Base-by-base conservation (phyloP, 2,888 invertebrate genomes). In the Physocephala rufipes region DNA sequence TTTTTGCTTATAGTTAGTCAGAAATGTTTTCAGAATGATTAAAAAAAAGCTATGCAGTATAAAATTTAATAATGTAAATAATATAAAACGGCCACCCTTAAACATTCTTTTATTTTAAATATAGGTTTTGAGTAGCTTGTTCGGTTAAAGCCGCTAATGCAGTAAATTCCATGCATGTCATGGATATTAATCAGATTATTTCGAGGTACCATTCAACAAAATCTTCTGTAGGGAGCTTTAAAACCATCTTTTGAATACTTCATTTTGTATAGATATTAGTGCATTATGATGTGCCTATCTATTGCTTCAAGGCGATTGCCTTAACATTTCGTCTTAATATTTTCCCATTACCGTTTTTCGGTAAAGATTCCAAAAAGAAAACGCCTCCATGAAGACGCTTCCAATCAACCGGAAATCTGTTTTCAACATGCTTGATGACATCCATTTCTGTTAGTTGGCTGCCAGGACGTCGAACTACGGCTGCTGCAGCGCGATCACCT, bases 401-500 rank as follows among this genome's bases (percentile, higher is more conserved):
- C 67, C 67, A 67, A 16, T 58, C 45, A 19, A 58, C 58, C 45
- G 15, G 16, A 24, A 76, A 78, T 45, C 79, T 72, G 0, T 58
- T 49, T 0, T 70, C 75, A 49, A 82, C 82, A 75, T 81, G 73
- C 2, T 77, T 70, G 5, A 71, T 73, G 13, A 79, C 75, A 15
- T 74, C 71, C 1, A 72, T 15, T 28, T 75, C 74, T 1, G 71
- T 74, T 3, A 79, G 58, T 5, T 58, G 63, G 36, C 74, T 73
- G 0, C 74, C 78, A 7, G 67, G 19, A 0, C 66, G 67, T 67
- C 75, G 78, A 1, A 82, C 78, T 19, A 84, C 70, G 66, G 83
- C 73, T 2, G 84, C 85, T 0, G 82, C 82, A 1, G 84, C 82
- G 1, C 81, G 75, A 70, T 82, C 80, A 0, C 78, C 80, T 1